Evolutionary conservation across 2,888 invertebrate genomes (phyloP).

Genomic region (Eucera pruinosa): DNA sequence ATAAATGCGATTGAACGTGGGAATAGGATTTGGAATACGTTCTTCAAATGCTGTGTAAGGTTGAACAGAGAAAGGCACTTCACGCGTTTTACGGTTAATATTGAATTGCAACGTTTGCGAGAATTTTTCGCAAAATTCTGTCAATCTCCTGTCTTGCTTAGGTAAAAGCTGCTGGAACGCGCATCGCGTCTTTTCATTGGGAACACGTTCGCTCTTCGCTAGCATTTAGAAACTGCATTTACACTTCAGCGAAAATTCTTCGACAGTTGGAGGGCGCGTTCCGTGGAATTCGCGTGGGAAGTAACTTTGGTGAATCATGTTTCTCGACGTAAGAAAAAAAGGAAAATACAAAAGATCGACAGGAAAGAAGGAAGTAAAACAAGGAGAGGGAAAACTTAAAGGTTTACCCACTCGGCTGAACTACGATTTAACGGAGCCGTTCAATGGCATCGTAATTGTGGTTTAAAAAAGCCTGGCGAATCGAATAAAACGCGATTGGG

Average conservation of each 20-base stretch:
- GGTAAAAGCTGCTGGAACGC: slow-evolving; percentile 18
- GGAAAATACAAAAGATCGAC: background rate
- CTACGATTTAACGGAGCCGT: slow-evolving; percentile 38
- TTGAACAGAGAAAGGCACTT: too few relatives aligned
- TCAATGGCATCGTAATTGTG: slow-evolving; percentile 48
- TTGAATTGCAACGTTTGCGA: slow-evolving; percentile 8
- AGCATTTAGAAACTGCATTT: slow-evolving; percentile 55
- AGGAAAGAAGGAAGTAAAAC: background rate
- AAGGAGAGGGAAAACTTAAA: slow-evolving; percentile 1
- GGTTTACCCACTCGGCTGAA: slow-evolving; percentile 24
- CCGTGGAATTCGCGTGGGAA: slow-evolving; percentile 34
- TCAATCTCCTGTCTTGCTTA: slow-evolving; percentile 41
- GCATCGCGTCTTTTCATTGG: slow-evolving; percentile 19
- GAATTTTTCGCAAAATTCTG: slow-evolving; percentile 46
- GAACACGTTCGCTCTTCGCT: slow-evolving; percentile 39
- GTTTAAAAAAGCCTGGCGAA: slow-evolving; percentile 20
- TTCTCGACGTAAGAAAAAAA: background rate
- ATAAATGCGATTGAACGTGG: too few relatives aligned
- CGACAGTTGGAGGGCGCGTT: slow-evolving; percentile 40
- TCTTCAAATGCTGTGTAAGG: too few relatives aligned
- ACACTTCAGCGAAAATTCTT: slow-evolving; percentile 46
- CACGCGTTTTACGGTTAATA: slow-evolving; percentile 23
- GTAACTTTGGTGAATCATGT: slow-evolving; percentile 48
- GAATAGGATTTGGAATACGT: too few relatives aligned
- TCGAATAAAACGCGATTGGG: slow-evolving; percentile 25